phyloP scores from a whole-genome alignment of 2,797 vertebrate genomes.

The Tauraco hartlaubi region DNA sequence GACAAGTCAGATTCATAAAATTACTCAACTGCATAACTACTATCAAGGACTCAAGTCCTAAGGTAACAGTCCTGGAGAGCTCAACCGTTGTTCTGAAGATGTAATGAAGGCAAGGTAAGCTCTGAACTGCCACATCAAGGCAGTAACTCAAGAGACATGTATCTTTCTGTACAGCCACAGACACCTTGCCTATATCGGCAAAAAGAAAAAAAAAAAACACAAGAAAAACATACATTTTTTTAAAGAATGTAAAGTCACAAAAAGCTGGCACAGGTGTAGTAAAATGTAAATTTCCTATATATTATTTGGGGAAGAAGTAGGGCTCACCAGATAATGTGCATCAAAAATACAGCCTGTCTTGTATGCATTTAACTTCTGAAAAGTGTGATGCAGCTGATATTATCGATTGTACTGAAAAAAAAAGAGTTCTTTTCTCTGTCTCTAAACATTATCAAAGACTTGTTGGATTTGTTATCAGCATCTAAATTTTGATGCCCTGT shows the following conservation, averaged over 20 bases:
- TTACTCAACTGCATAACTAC: conserved; percentile 24
- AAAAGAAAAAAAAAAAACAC: not conserved
- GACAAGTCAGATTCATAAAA: conserved; percentile 30
- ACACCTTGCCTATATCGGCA: conserved; percentile 36
- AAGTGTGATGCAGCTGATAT: not conserved
- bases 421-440: not conserved
- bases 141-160: conserved; percentile 31
- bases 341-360: not conserved
- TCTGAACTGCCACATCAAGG: conserved; percentile 45
- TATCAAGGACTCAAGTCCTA: conserved; percentile 39
- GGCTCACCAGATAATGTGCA: not conserved
- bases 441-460: not conserved
- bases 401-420: not conserved
- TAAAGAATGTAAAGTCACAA: not conserved
- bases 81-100: conserved; percentile 21
- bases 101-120: conserved; percentile 26
- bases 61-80: conserved; percentile 50
- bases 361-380: not conserved
- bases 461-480: not conserved
- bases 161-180: conserved; percentile 15
- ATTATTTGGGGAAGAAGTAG: not conserved
- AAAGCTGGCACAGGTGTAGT: not conserved
- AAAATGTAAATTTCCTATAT: not conserved
- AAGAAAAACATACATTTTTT: not conserved
- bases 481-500: not conserved